A percentile compares a stretch with the other conserved stretches of the same genome.
These are phyloP conservation scores for Pseudorhiza aurosa DNA, from an alignment of 30 jellyfish, hydroid and myxozoan species.

Conservation along the genomic window DNA sequence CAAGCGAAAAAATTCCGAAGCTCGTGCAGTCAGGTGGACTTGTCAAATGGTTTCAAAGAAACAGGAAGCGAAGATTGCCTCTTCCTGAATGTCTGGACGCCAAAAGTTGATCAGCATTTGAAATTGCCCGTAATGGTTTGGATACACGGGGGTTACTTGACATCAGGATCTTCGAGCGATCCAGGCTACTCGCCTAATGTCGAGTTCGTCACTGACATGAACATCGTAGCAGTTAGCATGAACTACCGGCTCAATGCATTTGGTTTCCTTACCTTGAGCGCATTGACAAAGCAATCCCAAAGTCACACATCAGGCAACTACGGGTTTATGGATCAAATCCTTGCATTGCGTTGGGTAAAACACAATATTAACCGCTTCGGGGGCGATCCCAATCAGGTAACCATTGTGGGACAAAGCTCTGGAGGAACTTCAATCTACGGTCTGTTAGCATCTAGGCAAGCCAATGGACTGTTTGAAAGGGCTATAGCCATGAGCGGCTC, in stretches of 20 bases:
- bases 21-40: slow-evolving; percentile 45
- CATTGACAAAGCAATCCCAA: slow-evolving; percentile 31
- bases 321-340: slow-evolving; percentile 87
- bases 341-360: slow-evolving; percentile 75
- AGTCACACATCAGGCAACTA: slow-evolving; percentile 67
- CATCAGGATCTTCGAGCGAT: slow-evolving; percentile 28
- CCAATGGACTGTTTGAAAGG: slow-evolving; percentile 71
- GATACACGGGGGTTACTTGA: slow-evolving; percentile 82
- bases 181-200: slow-evolving; percentile 36
- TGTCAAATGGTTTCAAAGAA: neutral
- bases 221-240: slow-evolving; percentile 74
- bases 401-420: slow-evolving; percentile 73
- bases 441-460: slow-evolving; percentile 69
- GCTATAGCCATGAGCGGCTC: slow-evolving; percentile 86
- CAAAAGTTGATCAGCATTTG: slow-evolving; percentile 16
- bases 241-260: slow-evolving; percentile 83
- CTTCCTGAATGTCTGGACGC: slow-evolving; percentile 78
- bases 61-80: slow-evolving; percentile 83
- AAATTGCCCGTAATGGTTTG: slow-evolving; percentile 78
- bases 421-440: slow-evolving; percentile 82
- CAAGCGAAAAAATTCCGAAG: slow-evolving; percentile 45
- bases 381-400: slow-evolving; percentile 77
- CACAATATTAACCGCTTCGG: slow-evolving; percentile 71
- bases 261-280: slow-evolving; percentile 78
- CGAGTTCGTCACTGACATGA: slow-evolving; percentile 59